These are phyloP conservation scores for Ambastaia sidthimunki DNA, from an alignment of 2,797 vertebrate species.

Conservation along the genomic window DNA sequence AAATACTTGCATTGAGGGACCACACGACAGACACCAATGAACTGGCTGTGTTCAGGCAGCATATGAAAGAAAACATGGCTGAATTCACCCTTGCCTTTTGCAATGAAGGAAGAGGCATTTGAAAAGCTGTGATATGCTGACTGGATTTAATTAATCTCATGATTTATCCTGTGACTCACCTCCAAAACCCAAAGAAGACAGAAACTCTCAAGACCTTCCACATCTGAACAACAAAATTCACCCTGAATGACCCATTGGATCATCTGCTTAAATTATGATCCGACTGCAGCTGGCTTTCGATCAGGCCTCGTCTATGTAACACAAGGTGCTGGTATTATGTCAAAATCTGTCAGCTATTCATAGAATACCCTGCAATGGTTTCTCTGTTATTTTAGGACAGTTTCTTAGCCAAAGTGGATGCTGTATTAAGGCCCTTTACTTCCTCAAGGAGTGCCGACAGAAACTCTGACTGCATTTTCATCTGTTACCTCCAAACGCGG, in stretches of 20 bases:
- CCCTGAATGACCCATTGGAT: conserved; percentile 18
- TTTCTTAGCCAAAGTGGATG: neutral
- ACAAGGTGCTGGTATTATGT: conserved; percentile 25
- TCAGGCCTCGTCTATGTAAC: neutral
- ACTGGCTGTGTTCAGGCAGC: no score
- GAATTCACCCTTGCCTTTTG: neutral
- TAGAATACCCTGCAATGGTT: neutral
- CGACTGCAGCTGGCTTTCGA: neutral
- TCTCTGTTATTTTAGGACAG: neutral
- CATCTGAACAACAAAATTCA: conserved; percentile 11
- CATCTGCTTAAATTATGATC: conserved; percentile 29
- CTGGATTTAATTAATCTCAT: conserved; percentile 28
- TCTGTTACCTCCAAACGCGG: conserved; percentile 48
- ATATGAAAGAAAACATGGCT: no score
- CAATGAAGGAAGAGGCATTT: neutral
- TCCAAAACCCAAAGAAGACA: neutral
- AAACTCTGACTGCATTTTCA: conserved; percentile 48
- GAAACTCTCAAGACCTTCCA: conserved; percentile 16
- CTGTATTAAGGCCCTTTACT: neutral
- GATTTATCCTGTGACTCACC: conserved; percentile 42
- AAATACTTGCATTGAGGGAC: no score
- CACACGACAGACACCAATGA: no score
- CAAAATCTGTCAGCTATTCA: conserved; percentile 29
- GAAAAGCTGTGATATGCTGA: conserved; percentile 2
- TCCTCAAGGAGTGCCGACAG: conserved; percentile 8